Evolutionary conservation across 2,797 vertebrate genomes (phyloP), one percentile per base, ranked within the genome.

Genomic region (Crax fasciolata): DNA sequence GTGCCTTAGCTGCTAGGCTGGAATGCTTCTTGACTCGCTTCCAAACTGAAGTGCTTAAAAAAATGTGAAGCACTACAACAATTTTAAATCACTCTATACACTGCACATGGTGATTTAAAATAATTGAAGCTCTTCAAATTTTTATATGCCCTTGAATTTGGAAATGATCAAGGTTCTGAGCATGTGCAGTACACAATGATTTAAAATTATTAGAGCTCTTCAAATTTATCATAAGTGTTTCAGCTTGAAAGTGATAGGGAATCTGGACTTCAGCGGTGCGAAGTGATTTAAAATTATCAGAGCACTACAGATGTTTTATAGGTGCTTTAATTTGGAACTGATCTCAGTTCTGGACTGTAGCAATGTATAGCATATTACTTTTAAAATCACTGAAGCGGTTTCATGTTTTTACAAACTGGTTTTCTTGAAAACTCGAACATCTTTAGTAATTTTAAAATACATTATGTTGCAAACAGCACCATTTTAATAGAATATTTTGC

Each of bases 61-160:
- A 98, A 98, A 98, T 98, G 97, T 94, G 96, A 98, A 96, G 97
- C 98, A 97, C 97, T 97, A 97, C 97, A 98, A 98, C 97, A 97
- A 98, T 98, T 97, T 96, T 92, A 98, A 97, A 98, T 98, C 97
- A 98, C 94, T 97, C 96, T 98, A 94, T 96, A 89, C 46, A 74
- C 94, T 95, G 95, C 95, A 97, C 97, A 96, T 97, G 95, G 97
- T 96, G 96, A 98, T 98, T 98, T 98, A 97, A 98, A 98, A 98
- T 98, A 98, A 98, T 98, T 98, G 97, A 98, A 98, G 97, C 97
- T 98, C 97, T 98, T 98, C 97, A 97, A 96, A 98, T 98, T 98
- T 98, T 98, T 98, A 98, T 98, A 97, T 97, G 97, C 83, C 95
- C 91, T 98, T 98, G 97, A 98, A 98, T 98, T 98, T 98, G 97